Percentiles rank a stretch among this genome's conserved stretches.
Conservation (phyloP, 2,888 invertebrate species). For the Stramonita haemastoma region DNA sequence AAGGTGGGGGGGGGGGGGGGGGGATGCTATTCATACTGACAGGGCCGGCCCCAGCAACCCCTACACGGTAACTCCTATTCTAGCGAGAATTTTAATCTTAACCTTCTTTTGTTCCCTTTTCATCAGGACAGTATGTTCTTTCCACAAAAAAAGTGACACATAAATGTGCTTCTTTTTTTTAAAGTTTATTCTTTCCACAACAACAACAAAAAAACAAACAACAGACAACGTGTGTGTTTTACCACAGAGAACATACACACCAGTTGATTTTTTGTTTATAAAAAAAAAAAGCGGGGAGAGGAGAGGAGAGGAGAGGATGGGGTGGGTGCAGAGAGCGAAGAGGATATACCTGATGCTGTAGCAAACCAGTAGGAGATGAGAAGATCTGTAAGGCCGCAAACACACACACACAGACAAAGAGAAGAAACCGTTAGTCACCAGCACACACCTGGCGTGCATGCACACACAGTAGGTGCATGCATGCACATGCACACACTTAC, state of each 20-base stretch:
- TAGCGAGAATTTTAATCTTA: too few relatives aligned
- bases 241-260: background rate
- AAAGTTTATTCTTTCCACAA: background rate
- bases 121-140: too few relatives aligned
- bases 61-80: too few relatives aligned
- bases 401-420: background rate
- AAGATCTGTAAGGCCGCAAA: constrained; percentile 18
- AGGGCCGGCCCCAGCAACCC: too few relatives aligned
- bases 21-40: too few relatives aligned
- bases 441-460: too few relatives aligned
- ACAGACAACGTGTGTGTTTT: background rate
- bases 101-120: too few relatives aligned
- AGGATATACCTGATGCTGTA: constrained; percentile 28
- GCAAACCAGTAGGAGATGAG: constrained; percentile 19
- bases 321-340: background rate
- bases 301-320: background rate
- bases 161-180: too few relatives aligned
- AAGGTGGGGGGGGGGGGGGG: too few relatives aligned
- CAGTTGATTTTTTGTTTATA: background rate
- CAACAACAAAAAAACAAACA: background rate
- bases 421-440: too few relatives aligned
- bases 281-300: background rate
- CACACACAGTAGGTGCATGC: background rate
- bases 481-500: background rate
- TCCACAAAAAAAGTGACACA: too few relatives aligned